Conservation (phyloP, 2,797 vertebrate species). For the Eulemur rubriventer region DNA sequence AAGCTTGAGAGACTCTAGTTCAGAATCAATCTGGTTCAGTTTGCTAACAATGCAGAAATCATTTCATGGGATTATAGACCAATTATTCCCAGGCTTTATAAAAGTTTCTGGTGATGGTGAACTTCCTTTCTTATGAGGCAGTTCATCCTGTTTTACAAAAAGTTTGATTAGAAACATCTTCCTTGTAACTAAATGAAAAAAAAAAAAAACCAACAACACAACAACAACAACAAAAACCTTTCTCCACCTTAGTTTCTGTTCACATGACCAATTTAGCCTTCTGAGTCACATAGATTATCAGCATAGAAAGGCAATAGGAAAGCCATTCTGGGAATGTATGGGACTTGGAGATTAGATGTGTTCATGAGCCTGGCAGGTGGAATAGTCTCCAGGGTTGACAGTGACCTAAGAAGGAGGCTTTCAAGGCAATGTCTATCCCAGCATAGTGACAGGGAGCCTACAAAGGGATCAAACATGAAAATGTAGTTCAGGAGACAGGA, state of each 20-base stretch:
- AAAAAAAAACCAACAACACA: background rate
- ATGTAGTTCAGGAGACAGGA: background rate
- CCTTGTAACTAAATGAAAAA: background rate
- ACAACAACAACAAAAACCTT: background rate
- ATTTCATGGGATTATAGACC: background rate
- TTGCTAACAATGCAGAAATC: background rate
- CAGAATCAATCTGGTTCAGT: background rate
- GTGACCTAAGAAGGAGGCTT: background rate
- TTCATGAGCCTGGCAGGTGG: background rate
- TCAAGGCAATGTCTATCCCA: background rate
- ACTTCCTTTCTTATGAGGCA: background rate
- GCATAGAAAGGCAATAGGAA: background rate
- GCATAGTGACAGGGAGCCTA: background rate
- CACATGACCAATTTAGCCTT: background rate
- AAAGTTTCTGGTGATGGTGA: background rate
- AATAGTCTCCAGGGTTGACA: background rate
- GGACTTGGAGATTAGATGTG: background rate
- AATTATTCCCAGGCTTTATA: background rate
- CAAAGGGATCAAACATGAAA: background rate
- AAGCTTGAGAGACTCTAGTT: background rate
- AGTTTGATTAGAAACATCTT: constrained; percentile 9
- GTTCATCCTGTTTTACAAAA: background rate
- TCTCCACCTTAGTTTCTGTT: background rate
- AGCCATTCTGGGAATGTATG: background rate
- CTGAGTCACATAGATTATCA: background rate